Evolutionary conservation across 2,888 invertebrate genomes (phyloP).

Genomic region (Prosopocoilus inquinatus): DNA sequence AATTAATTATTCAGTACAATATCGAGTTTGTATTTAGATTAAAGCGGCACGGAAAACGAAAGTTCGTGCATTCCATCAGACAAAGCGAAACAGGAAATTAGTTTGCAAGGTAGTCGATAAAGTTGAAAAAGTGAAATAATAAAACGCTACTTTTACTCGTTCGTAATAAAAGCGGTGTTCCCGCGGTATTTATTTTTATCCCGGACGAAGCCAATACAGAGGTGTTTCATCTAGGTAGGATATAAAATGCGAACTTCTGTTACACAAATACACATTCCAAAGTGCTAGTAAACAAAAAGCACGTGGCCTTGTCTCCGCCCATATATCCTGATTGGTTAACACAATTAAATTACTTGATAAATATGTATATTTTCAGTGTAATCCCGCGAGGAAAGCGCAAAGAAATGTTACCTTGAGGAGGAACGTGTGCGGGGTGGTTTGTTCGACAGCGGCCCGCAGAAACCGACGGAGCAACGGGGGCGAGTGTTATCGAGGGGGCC

Average conservation of each 20-base stretch:
- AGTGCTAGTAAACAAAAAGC: slow-evolving; percentile 35
- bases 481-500: background rate
- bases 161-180: too few species aligned
- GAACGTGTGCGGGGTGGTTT: too few species aligned
- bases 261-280: slow-evolving; percentile 25
- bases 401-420: background rate
- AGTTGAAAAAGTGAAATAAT: too few species aligned
- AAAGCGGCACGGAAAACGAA: too few species aligned
- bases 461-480: background rate
- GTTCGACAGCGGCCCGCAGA: background rate
- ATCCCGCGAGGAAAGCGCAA: background rate
- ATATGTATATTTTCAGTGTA: slow-evolving; percentile 26
- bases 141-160: too few species aligned
- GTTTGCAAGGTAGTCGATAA: too few species aligned
- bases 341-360: slow-evolving; percentile 28
- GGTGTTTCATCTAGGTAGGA: slow-evolving; percentile 17
- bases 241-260: slow-evolving; percentile 25
- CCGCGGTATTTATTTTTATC: background rate
- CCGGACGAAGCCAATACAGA: slow-evolving; percentile 1
- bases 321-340: slow-evolving; percentile 28
- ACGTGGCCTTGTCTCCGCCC: slow-evolving; percentile 34
- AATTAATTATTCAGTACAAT: too few species aligned
- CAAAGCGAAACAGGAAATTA: too few species aligned
- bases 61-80: too few species aligned
- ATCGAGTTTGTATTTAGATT: too few species aligned